phyloP scores from a whole-genome alignment of 2,888 invertebrate species.

The Protonemura montana region DNA sequence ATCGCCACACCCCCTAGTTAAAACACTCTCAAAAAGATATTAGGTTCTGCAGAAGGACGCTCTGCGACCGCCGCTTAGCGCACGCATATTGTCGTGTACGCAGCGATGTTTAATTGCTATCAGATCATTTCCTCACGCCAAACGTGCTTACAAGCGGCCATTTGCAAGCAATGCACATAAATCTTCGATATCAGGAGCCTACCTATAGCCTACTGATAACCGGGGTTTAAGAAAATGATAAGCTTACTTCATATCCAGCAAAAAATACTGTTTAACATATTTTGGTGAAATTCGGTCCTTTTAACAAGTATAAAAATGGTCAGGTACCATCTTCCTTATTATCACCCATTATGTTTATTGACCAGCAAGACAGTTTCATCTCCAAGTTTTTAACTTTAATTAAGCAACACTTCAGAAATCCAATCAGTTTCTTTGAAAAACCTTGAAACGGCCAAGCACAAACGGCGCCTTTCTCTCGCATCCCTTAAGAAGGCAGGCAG shows the following conservation, averaged over 20 bases:
- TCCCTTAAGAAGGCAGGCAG: neutral
- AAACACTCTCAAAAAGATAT: neutral
- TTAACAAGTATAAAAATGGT: no score
- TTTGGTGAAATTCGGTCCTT: no score
- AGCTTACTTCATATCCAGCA: neutral
- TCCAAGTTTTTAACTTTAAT: neutral
- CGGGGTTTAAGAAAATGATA: neutral
- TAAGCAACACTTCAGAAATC: neutral
- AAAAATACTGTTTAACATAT: neutral
- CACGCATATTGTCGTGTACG: slow-evolving; percentile 24
- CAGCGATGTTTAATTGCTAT: neutral
- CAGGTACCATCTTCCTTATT: no score
- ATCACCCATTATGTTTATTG: no score
- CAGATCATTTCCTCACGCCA: slow-evolving; percentile 18
- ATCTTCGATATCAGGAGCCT: neutral
- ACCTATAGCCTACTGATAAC: neutral
- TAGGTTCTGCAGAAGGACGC: neutral
- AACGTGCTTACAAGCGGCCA: neutral
- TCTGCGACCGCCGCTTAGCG: neutral
- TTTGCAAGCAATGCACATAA: neutral
- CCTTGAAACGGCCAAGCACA: neutral
- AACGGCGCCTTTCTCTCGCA: neutral
- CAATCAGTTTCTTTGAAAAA: neutral
- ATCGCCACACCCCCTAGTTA: neutral
- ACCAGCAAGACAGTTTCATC: neutral